A percentile compares a stretch with the other conserved stretches of the same genome.
These are phyloP conservation scores for Rhodinocichla rosea DNA, from an alignment of 2,113 vertebrate genomes.

Conservation along the genomic window DNA sequence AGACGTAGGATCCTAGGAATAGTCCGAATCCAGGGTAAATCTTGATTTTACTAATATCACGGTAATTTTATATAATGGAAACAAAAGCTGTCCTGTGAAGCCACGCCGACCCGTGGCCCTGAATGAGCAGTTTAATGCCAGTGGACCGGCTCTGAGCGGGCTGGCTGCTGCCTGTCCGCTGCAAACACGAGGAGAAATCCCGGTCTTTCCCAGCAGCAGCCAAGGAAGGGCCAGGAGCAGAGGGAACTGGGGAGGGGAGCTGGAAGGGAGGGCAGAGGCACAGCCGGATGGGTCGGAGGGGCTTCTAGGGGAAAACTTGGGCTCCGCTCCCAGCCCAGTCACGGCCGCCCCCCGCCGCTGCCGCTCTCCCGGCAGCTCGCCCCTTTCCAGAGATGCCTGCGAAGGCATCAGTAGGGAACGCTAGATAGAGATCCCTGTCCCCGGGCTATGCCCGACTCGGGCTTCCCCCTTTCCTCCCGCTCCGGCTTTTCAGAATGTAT, in stretches of 20 bases:
- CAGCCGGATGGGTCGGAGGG: not conserved
- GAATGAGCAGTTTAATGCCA: rapidly evolving
- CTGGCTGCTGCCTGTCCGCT: rapidly evolving
- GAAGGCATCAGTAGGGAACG: not conserved
- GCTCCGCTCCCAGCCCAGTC: not conserved
- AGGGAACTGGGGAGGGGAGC: not conserved
- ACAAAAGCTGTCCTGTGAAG: not conserved
- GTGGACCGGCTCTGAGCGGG: rapidly evolving
- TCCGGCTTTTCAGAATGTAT: not conserved
- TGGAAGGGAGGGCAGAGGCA: not conserved
- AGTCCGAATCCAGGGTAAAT: not conserved
- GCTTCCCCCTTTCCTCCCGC: not conserved
- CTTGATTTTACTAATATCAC: not conserved
- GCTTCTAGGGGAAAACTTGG: not conserved
- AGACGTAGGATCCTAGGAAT: not conserved
- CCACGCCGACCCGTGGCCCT: not conserved
- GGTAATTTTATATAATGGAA: not conserved
- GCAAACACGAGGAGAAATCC: not conserved
- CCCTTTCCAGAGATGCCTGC: not conserved
- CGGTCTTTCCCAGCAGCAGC: not conserved
- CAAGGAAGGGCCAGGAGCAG: not conserved
- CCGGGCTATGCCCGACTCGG: not conserved
- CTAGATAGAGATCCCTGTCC: too few species aligned
- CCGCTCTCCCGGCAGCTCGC: not conserved
- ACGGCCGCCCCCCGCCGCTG: not conserved